Conservation (phyloP, 2,113 vertebrate genomes). For the Parus major region DNA sequence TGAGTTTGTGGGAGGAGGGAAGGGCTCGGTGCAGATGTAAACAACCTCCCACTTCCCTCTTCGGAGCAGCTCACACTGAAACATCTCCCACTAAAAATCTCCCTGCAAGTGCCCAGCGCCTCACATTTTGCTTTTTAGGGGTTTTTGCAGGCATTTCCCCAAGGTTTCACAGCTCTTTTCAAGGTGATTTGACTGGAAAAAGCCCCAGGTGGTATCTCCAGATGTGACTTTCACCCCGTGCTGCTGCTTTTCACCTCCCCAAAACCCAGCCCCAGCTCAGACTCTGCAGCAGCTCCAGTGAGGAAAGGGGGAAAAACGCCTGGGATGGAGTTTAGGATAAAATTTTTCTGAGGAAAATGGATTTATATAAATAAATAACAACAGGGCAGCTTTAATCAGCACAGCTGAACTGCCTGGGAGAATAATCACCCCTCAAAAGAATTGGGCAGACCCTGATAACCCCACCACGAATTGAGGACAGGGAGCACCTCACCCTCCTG, state of each 20-base stretch:
- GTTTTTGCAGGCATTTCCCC: neutral
- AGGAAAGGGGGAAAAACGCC: neutral
- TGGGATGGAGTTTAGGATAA: fast-evolving
- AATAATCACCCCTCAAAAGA: neutral
- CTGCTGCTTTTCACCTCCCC: neutral
- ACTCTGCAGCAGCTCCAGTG: neutral
- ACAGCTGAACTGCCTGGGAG: neutral
- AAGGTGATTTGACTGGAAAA: neutral
- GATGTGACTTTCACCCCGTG: fast-evolving
- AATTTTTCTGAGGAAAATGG: neutral
- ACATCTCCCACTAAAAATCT: neutral
- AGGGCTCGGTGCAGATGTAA: neutral
- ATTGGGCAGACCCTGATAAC: neutral
- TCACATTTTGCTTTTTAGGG: neutral
- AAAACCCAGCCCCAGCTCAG: neutral
- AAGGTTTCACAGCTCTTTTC: neutral
- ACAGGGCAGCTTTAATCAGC: neutral
- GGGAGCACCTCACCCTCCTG: neutral
- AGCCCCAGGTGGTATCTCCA: neutral
- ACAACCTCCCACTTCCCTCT: constrained; percentile 2
- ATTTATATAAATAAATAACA: fast-evolving
- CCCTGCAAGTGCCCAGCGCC: neutral
- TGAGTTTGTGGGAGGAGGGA: neutral
- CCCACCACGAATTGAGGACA: fast-evolving
- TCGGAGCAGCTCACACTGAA: neutral